Evolutionary conservation across 2,797 vertebrate genomes (phyloP), one percentile per base, ranked within the genome.

Genomic region (Takifugu ocellatus): DNA sequence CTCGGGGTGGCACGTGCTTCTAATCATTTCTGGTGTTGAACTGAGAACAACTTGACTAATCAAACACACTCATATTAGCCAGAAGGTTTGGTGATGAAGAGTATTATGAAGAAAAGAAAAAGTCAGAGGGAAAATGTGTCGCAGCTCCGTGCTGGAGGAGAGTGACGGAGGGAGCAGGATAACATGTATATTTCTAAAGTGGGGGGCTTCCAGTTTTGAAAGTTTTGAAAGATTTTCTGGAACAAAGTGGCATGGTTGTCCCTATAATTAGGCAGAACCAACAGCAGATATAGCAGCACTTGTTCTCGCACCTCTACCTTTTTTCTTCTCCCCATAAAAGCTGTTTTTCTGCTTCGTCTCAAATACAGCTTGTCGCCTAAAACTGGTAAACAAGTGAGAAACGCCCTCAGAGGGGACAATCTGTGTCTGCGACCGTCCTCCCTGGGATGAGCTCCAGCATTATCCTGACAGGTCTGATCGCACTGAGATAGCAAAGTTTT

Each of bases 191-290:
- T 56, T 77, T 78, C 60, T 21, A 51, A 53, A 59, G 68, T 62
- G 12, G 26, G 58, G 54, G 54, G 33, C 21, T 21, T 21, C 21
- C 21, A 21, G 21, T 21, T 21, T 33, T 54, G 33, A 70, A 65
- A 62, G 51, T 10, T 56, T 77, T 61, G 54, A 58, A 66, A 82
- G 77, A 73, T 77, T 68, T 81, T 71, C 66, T 1, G 10, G 59
- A 54, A 68, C 68, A 76, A 67, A 82, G 70, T 72, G 68, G 25
- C 17, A 39, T 72, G 73, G 71, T 71, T 62, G 75, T 78, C 68
- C 56, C 53, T 39, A 2, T 63, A 75, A 77, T 77, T 68, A 71
- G 45, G 63, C 54, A 39, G 70, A 74, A 76, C 58, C 57, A 63
- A 21, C 52, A 27, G 58, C n/a, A 70, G 79, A 77, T 81, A 58